A percentile compares a stretch with the other conserved stretches of the same genome.
Evolutionary conservation across 2,797 vertebrate genomes (phyloP).

Genomic region (Gadopsis bispinosus): DNA sequence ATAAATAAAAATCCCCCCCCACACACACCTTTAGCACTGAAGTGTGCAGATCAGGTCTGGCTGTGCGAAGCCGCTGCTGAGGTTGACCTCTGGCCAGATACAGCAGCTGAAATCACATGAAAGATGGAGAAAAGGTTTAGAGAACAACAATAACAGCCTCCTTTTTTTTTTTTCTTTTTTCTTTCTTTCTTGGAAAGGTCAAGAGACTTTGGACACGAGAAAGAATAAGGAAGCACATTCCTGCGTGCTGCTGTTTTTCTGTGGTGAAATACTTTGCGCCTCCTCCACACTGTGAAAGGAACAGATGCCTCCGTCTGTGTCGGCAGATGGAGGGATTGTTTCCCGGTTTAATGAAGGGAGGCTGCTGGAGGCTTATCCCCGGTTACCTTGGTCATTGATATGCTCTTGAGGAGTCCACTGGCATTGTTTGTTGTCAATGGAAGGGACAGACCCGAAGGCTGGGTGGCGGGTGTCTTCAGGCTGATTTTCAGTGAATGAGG

Average conservation of each 20-base stretch:
- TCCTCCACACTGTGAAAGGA: constrained; percentile 71
- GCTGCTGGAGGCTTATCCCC: constrained; percentile 57
- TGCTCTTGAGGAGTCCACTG: constrained; percentile 64
- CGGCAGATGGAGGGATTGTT: constrained; percentile 81
- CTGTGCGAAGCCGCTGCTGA: not conserved
- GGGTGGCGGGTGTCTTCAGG: constrained; percentile 53
- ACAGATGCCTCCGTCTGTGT: constrained; percentile 76
- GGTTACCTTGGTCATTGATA: constrained; percentile 76
- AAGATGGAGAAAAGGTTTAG: not conserved
- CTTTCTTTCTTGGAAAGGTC: constrained; percentile 34
- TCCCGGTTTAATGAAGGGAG: constrained; percentile 67
- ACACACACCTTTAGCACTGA: too few species aligned
- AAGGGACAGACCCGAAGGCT: constrained; percentile 42
- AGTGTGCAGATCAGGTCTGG: too few species aligned
- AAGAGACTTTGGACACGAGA: constrained; percentile 37
- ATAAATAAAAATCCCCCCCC: too few species aligned
- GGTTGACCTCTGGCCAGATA: not conserved
- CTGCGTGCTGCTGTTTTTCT: constrained; percentile 61
- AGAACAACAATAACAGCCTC: constrained; percentile 16
- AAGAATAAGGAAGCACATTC: constrained; percentile 64
- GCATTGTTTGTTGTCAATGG: constrained; percentile 65
- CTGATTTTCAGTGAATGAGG: constrained; percentile 36
- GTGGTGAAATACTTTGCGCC: constrained; percentile 42
- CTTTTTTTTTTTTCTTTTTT: too few species aligned
- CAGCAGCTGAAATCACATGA: not conserved